Evolutionary conservation across 2,888 invertebrate genomes (phyloP), one percentile per base, ranked within the genome.

Genomic region (Pardosa pseudoannulata): DNA sequence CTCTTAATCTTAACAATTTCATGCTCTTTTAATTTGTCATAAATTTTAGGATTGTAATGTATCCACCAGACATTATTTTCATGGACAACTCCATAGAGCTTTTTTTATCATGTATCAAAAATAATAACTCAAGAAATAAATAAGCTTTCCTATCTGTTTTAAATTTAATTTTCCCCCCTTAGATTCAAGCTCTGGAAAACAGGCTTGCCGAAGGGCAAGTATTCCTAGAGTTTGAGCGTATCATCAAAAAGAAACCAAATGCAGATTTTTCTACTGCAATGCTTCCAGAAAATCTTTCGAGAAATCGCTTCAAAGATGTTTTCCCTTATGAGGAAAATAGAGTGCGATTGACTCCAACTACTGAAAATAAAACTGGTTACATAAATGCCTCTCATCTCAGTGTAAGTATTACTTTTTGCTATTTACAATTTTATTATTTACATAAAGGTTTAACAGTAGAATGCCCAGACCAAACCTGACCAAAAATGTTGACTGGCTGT

Each of bases 371-470:
- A 76, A 94, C 94, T 90, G 98, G 98, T 16, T 98, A 98, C 90
- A 96, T 98, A 89, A 98, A 98, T 92, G 97, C 97, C 0, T 97
- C 97, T 1, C 96, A 97, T 90, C 94, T 98, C 88, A 96, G 96
- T 90, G 97, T 96, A 91, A 91, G 90, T 88, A 0, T 0, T 29
- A 2, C 29, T 36, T 36, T 36, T n/a, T n/a, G n/a, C n/a, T n/a
- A n/a, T n/a, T n/a, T n/a, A n/a, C n/a, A n/a, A n/a, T n/a, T n/a
- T n/a, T n/a, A n/a, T n/a, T n/a, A n/a, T n/a, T n/a, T n/a, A n/a
- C n/a, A n/a, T n/a, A n/a, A n/a, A n/a, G n/a, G n/a, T n/a, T n/a
- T n/a, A n/a, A n/a, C n/a, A n/a, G n/a, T n/a, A n/a, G n/a, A n/a
- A n/a, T n/a, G n/a, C n/a, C n/a, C n/a, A n/a, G n/a, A n/a, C n/a